Evolutionary conservation across 2,888 invertebrate genomes (phyloP).

Genomic region (Deilephila porcellus): DNA sequence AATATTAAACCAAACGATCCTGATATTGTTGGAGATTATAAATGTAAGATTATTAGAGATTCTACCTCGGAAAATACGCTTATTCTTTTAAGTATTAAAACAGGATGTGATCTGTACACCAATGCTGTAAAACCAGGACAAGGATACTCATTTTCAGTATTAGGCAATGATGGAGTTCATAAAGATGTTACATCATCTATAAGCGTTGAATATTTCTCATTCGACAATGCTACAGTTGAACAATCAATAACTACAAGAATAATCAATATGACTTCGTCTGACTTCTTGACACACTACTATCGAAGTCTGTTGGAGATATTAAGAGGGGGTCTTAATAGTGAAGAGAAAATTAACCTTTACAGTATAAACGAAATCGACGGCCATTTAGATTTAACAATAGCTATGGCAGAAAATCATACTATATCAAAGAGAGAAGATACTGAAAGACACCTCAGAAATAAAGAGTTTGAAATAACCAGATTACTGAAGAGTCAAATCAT

Average conservation of each 20-base stretch:
- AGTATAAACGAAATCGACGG: constrained; percentile 88
- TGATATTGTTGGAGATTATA: constrained; percentile 95
- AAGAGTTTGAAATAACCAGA: constrained; percentile 86
- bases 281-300: constrained; percentile 92
- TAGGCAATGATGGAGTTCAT: constrained; percentile 96
- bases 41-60: constrained; percentile 91
- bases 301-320: constrained; percentile 89
- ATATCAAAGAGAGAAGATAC: constrained; percentile 88
- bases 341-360: constrained; percentile 88
- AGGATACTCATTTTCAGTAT: constrained; percentile 91
- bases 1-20: constrained; percentile 96
- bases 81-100: constrained; percentile 88
- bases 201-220: constrained; percentile 91
- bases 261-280: constrained; percentile 88
- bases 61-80: constrained; percentile 84
- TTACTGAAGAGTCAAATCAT: constrained; percentile 86
- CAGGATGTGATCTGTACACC: constrained; percentile 92
- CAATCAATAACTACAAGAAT: constrained; percentile 92
- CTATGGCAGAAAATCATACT: constrained; percentile 84
- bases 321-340: constrained; percentile 86
- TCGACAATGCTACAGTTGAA: constrained; percentile 92
- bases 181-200: constrained; percentile 94
- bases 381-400: constrained; percentile 89
- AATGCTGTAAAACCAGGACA: constrained; percentile 88
- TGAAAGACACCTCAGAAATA: constrained; percentile 86